Percentiles rank a stretch among this genome's conserved stretches.
These are phyloP conservation scores for Epinephelus coioides DNA, from an alignment of 2,797 vertebrate genomes.

Conservation along the genomic window DNA sequence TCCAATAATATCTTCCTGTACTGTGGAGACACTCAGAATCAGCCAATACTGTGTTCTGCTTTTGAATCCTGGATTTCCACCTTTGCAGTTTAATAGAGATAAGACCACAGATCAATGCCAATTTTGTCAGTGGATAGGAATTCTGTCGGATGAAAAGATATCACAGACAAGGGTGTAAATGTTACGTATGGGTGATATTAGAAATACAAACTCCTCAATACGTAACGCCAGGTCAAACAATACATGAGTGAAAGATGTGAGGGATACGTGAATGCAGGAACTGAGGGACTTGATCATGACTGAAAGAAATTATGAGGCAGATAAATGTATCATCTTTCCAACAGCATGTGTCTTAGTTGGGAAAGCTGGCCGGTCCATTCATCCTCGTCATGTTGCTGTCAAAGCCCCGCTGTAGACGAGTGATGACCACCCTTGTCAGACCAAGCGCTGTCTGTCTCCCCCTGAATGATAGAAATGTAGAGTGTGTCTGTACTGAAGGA, in stretches of 20 bases:
- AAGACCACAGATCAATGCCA: constrained; percentile 18
- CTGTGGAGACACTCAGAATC: constrained; percentile 32
- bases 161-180: background rate
- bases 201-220: background rate
- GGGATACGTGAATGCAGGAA: constrained; percentile 22
- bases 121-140: background rate
- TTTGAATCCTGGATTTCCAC: constrained; percentile 15
- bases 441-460: constrained; percentile 74
- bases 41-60: background rate
- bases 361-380: constrained; percentile 74
- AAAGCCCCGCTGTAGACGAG: constrained; percentile 78
- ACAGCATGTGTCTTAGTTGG: constrained; percentile 65
- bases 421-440: constrained; percentile 84
- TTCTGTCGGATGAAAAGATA: constrained; percentile 23
- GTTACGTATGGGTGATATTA: background rate
- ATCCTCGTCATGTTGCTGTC: constrained; percentile 86
- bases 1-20: constrained; percentile 53
- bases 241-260: background rate
- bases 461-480: constrained; percentile 85
- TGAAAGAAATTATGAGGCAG: constrained; percentile 58
- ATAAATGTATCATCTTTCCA: constrained; percentile 66
- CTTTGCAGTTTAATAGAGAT: background rate
- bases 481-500: constrained; percentile 74
- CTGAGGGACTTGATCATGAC: constrained; percentile 36
- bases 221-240: background rate